Conservation (phyloP, 2,113 vertebrate species). For the Reinhardtius hippoglossoides region DNA sequence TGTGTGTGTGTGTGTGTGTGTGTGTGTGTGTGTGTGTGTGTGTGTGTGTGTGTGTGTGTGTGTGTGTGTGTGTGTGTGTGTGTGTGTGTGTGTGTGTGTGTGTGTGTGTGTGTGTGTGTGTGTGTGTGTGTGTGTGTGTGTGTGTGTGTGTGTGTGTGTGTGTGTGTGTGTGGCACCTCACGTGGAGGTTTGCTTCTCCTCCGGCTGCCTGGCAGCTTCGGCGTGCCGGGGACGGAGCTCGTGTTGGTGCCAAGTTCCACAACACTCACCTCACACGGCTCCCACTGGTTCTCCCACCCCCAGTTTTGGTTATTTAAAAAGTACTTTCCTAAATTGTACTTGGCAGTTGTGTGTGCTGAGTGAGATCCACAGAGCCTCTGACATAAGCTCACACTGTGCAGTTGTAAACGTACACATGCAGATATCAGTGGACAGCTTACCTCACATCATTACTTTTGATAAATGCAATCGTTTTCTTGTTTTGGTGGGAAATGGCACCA, state of each 20-base stretch:
- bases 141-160: constrained; percentile 7
- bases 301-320: constrained; percentile 62
- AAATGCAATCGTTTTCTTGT: not conserved
- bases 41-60: constrained; percentile 30
- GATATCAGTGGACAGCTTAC: not conserved
- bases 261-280: constrained; percentile 63
- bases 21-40: constrained; percentile 30
- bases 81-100: not conserved
- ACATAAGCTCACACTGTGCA: constrained; percentile 18
- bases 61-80: not conserved
- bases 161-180: constrained; percentile 41
- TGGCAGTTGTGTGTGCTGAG: constrained; percentile 39
- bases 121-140: not conserved
- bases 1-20: constrained; percentile 30
- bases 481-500: not conserved
- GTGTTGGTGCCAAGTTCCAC: constrained; percentile 59
- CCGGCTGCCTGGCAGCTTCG: constrained; percentile 17
- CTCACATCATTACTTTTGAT: not conserved
- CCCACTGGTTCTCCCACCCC: constrained; percentile 45
- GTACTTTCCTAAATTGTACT: constrained; percentile 51
- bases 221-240: constrained; percentile 22
- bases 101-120: not conserved
- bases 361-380: constrained; percentile 19
- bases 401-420: constrained; percentile 6
- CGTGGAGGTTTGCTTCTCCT: constrained; percentile 32